Percentiles rank a stretch among this genome's conserved stretches.
Conservation (phyloP, 2,888 invertebrate genomes). For the Ochropleura leucogaster region DNA sequence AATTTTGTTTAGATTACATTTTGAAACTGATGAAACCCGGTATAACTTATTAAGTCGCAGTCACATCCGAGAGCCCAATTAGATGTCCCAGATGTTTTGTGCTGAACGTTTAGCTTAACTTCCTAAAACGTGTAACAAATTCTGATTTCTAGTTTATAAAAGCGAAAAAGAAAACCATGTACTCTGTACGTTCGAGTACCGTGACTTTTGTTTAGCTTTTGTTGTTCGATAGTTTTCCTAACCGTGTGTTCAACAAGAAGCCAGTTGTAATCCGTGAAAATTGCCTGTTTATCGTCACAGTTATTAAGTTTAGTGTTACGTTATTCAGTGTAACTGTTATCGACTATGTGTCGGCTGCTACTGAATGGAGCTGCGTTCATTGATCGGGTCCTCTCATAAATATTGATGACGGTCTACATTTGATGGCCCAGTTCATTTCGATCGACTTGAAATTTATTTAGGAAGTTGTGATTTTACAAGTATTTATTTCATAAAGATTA, state of each 20-base stretch:
- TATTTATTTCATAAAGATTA: not conserved
- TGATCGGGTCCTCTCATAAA: conserved; percentile 51
- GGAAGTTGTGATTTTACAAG: not conserved
- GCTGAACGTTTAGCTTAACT: not conserved
- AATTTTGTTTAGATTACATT: not conserved
- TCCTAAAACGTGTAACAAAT: not conserved
- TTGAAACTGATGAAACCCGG: not conserved
- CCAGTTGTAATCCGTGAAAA: conserved; percentile 79
- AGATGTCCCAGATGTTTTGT: not conserved
- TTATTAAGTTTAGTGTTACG: conserved; percentile 70
- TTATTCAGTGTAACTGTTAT: conserved; percentile 65
- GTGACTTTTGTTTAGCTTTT: not conserved
- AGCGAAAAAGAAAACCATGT: not conserved
- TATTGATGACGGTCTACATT: conserved; percentile 42
- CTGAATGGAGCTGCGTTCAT: conserved; percentile 61
- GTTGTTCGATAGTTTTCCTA: not conserved
- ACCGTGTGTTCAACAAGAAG: conserved; percentile 69
- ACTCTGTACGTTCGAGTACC: not conserved
- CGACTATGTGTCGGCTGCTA: conserved; percentile 59
- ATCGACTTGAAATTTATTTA: conserved; percentile 5
- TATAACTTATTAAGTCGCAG: not conserved
- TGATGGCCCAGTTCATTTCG: not conserved
- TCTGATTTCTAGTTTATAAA: not conserved
- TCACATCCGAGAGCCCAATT: not conserved
- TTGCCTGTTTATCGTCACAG: conserved; percentile 76